Percentiles rank a stretch among this genome's conserved stretches.
These are phyloP conservation scores for Aricia artaxerxes DNA, from an alignment of 2,888 invertebrate species.

Conservation along the genomic window DNA sequence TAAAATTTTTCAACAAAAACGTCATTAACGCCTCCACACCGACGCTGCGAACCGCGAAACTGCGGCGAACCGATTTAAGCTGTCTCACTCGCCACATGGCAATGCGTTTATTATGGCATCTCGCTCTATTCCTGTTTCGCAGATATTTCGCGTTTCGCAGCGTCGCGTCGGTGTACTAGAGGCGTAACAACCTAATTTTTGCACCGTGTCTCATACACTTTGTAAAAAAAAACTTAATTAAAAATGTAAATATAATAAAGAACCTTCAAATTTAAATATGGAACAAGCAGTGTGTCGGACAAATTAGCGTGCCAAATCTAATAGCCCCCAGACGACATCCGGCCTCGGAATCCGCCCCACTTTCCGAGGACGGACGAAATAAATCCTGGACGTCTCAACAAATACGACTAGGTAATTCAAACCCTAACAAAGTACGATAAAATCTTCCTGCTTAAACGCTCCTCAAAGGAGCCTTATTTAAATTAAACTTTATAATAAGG, in stretches of 20 bases:
- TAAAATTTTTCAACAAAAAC: too few relatives aligned
- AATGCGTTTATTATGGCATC: too few relatives aligned
- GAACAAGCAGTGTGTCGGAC: neutral
- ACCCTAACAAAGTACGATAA: constrained; percentile 18
- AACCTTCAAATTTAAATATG: neutral
- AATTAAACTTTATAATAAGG: constrained; percentile 14
- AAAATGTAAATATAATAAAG: neutral
- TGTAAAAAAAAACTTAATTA: too few relatives aligned
- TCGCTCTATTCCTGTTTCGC: too few relatives aligned
- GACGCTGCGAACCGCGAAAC: too few relatives aligned
- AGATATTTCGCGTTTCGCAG: too few relatives aligned
- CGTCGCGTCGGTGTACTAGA: too few relatives aligned
- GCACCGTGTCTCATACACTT: too few relatives aligned
- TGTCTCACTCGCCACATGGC: too few relatives aligned
- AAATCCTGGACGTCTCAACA: constrained; percentile 53
- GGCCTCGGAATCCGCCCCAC: constrained; percentile 50
- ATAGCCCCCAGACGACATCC: constrained; percentile 38
- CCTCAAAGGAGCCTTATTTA: neutral
- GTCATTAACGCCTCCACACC: too few relatives aligned
- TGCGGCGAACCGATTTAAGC: too few relatives aligned
- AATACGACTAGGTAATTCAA: constrained; percentile 42
- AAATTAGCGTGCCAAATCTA: constrained; percentile 16
- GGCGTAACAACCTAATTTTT: too few relatives aligned
- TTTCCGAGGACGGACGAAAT: constrained; percentile 58
- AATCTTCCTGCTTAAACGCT: constrained; percentile 11